Conservation (phyloP, 2,797 vertebrate genomes). For the Etheostoma perlongum region DNA sequence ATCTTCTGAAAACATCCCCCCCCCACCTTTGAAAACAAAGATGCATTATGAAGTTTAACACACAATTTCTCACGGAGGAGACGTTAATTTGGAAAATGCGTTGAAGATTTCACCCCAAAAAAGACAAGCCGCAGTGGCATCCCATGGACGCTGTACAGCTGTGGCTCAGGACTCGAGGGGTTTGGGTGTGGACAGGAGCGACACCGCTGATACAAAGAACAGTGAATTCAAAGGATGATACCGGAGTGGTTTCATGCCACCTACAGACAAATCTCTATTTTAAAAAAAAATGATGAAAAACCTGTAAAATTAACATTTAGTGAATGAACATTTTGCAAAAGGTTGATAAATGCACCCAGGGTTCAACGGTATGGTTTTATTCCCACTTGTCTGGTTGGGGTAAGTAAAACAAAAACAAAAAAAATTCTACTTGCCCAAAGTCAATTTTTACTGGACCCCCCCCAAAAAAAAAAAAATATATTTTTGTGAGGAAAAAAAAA, state of each 20-base stretch:
- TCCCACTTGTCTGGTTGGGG: no score
- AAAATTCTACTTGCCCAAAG: no score
- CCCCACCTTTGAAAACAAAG: not conserved
- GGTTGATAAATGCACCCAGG: not conserved
- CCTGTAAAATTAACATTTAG: conserved; percentile 3
- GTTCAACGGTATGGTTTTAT: no score
- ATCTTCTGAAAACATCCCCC: not conserved
- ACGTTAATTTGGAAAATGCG: no score
- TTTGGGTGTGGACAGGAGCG: not conserved
- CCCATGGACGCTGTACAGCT: conserved; percentile 10
- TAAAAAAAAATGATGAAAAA: not conserved
- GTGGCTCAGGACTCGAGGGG: not conserved
- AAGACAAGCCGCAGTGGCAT: not conserved
- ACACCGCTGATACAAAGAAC: not conserved
- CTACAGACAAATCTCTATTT: not conserved
- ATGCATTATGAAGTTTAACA: not conserved
- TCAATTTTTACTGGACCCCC: no score
- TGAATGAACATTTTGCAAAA: conserved; percentile 21
- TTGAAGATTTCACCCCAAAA: no score
- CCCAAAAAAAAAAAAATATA: no score
- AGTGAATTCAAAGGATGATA: conserved; percentile 9
- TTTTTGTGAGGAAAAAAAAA: no score
- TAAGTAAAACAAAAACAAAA: no score
- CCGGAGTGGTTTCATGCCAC: not conserved
- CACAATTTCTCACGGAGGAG: not conserved